A percentile compares a stretch with the other conserved stretches of the same genome.
Conservation (phyloP, 2,113 vertebrate species). For the Thalassoma bifasciatum region DNA sequence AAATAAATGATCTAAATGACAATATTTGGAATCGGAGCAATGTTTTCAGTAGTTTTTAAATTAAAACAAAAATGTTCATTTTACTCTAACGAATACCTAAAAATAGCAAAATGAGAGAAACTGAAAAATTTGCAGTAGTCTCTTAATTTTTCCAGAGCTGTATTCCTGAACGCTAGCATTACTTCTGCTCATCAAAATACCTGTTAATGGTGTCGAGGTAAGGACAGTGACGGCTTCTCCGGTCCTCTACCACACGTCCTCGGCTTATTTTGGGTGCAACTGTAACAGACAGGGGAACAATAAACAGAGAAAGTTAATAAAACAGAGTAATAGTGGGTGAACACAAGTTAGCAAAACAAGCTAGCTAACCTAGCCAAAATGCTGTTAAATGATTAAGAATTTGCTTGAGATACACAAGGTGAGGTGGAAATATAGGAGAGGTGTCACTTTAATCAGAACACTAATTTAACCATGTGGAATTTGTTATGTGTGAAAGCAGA, state of each 20-base stretch:
- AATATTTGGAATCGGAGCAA: no score
- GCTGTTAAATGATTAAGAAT: background rate
- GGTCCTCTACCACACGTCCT: slow-evolving; percentile 83
- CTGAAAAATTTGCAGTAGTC: no score
- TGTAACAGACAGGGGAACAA: slow-evolving; percentile 21
- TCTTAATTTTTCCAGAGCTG: no score
- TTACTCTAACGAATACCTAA: no score
- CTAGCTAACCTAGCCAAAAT: slow-evolving; percentile 14
- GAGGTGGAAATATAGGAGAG: no score
- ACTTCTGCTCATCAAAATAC: slow-evolving; percentile 56
- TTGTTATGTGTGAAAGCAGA: background rate
- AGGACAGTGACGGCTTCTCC: slow-evolving; percentile 94
- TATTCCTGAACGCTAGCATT: background rate
- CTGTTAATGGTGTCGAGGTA: slow-evolving; percentile 97
- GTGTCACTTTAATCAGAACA: no score
- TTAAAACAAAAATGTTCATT: no score
- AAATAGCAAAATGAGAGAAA: no score
- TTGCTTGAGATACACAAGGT: background rate
- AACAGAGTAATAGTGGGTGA: background rate
- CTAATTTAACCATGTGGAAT: no score
- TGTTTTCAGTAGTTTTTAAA: no score
- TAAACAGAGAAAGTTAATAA: background rate
- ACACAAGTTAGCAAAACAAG: slow-evolving; percentile 30
- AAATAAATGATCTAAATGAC: no score
- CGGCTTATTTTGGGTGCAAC: slow-evolving; percentile 72